A percentile compares a stretch with the other conserved stretches of the same genome.
These are phyloP conservation scores for Uloborus plumipes DNA, from an alignment of 2,888 invertebrate species.

Conservation along the genomic window DNA sequence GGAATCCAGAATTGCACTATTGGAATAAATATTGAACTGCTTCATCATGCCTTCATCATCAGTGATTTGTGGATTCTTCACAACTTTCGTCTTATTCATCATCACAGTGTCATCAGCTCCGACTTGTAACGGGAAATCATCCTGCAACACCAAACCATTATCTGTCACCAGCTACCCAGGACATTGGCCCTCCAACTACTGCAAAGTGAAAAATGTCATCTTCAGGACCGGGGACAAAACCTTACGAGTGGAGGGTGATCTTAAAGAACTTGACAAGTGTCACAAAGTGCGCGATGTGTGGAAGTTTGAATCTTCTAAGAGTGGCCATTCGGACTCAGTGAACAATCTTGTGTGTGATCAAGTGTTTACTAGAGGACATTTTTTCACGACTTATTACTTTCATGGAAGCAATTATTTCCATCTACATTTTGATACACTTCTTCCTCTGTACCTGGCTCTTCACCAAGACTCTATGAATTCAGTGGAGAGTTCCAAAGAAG, in stretches of 20 bases:
- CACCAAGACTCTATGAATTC: conserved; percentile 31
- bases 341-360: conserved; percentile 65
- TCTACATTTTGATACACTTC: conserved; percentile 67
- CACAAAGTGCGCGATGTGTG: conserved; percentile 59
- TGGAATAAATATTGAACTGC: not conserved
- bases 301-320: conserved; percentile 46
- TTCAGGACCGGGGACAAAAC: conserved; percentile 47
- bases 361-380: conserved; percentile 66
- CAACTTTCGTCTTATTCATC: conserved; percentile 20
- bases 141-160: conserved; percentile 20
- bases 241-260: conserved; percentile 41
- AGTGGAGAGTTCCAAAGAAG: conserved; percentile 48
- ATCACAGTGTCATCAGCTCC: conserved; percentile 47
- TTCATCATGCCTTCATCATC: not conserved
- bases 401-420: conserved; percentile 68
- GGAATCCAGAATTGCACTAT: too few species aligned
- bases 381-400: conserved; percentile 67
- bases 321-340: conserved; percentile 20
- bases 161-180: conserved; percentile 52
- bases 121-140: conserved; percentile 35
- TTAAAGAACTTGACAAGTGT: conserved; percentile 53
- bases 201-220: conserved; percentile 60
- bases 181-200: conserved; percentile 65
- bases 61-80: conserved; percentile 1
- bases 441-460: conserved; percentile 65